Evolutionary conservation across 2,113 vertebrate species (phyloP), one percentile per base, ranked within the genome.

Genomic region (Microcebus murinus): DNA sequence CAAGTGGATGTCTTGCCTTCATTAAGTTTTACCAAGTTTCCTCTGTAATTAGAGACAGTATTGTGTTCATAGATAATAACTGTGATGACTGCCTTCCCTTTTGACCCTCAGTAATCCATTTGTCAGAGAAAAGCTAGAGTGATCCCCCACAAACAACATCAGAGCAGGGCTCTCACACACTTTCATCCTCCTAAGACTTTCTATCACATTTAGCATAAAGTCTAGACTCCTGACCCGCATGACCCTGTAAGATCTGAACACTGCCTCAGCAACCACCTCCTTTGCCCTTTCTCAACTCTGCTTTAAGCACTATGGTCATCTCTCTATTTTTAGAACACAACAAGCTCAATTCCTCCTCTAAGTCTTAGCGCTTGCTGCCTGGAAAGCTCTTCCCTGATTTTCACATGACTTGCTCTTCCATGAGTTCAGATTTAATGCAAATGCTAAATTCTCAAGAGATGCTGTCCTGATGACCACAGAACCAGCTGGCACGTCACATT

Each of bases 21-120:
- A 52, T 80, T 68, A 95, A 21, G 76, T 67, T 34, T 93, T 74
- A 93, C 45, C 55, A 77, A 67, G 45, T 76, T 93, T 83, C 65
- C 17, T 34, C 45, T 90, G 63, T 87, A 92, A 96, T 8, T 74
- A 31, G 85, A 86, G 61, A 57, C 4, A 68, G 36, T 71, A 83
- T 39, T 90, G 59, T 74, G 8, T 59, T 86, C 84, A 45, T n/a
- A 95, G 45, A 29, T 89, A 91, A 73, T 67, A 95, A 79, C 15
- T 68, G 9, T 36, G 61, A 77, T 59, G 23, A 12, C 34, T 89
- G 3, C 14, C 76, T 94, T 89, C 14, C 14, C 4, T 87, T 63
- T 17, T 76, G 55, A 86, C 2, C 11, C 45, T 42, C 10, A 48
- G 6, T 25, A 68, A 93, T 91, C 59, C 45, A 80, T 91, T 77